These are phyloP conservation scores for Peromyscus attwateri DNA, from an alignment of 2,797 vertebrate species.

Conservation along the genomic window DNA sequence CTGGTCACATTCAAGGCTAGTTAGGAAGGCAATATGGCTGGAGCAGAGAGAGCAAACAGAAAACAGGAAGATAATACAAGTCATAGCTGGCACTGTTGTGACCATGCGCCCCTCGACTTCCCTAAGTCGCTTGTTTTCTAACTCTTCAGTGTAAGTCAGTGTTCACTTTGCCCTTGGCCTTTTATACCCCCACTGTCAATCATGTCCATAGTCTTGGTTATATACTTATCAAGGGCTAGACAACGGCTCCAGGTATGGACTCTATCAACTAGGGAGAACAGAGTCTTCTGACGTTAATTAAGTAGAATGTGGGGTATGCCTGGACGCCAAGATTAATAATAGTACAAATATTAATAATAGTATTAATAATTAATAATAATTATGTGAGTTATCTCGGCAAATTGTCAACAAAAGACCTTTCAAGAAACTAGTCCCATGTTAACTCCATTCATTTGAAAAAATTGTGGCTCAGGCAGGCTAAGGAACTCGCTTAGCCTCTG, in stretches of 20 bases:
- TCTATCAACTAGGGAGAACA: neutral
- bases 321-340: neutral
- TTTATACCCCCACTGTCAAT: neutral
- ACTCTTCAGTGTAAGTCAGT: neutral
- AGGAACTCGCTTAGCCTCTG: neutral
- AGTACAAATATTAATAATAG: too few relatives aligned
- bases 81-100: neutral
- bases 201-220: neutral
- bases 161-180: slow-evolving; percentile 20
- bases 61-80: neutral
- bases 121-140: neutral
- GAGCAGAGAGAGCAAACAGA: neutral
- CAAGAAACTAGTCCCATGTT: neutral
- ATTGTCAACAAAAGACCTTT: neutral
- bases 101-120: neutral
- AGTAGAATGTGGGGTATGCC: neutral
- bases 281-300: neutral
- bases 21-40: neutral
- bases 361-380: too few relatives aligned
- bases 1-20: neutral
- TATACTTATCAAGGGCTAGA: neutral
- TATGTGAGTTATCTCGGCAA: neutral
- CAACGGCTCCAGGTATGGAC: neutral
- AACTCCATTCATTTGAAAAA: neutral
- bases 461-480: neutral